Conservation (phyloP, 2,797 vertebrate genomes). For the Thalassophryne amazonica region DNA sequence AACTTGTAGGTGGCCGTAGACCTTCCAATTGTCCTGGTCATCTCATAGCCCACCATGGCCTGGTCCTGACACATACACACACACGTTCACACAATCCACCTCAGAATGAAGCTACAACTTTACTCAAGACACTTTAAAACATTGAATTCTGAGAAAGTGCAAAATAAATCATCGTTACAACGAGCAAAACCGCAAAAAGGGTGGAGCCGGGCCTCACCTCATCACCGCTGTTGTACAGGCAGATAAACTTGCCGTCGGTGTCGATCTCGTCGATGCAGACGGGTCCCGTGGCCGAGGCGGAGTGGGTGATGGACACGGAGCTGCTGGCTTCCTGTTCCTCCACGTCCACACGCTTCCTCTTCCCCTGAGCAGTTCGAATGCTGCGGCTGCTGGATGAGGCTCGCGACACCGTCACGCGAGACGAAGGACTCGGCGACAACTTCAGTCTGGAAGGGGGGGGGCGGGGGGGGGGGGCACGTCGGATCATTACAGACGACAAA, state of each 20-base stretch:
- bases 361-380: conserved; percentile 79
- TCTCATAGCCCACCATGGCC: conserved; percentile 88
- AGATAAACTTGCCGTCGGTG: conserved; percentile 89
- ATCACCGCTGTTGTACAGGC: conserved; percentile 83
- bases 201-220: conserved; percentile 69
- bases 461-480: no score
- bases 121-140: no score
- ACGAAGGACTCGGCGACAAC: conserved; percentile 84
- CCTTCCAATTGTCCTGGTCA: conserved; percentile 82
- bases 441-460: conserved; percentile 73
- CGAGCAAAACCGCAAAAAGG: neutral
- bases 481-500: no score
- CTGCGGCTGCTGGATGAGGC: conserved; percentile 85
- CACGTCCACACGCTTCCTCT: conserved; percentile 86
- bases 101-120: no score
- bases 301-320: conserved; percentile 88
- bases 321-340: conserved; percentile 91
- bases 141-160: no score
- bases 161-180: neutral
- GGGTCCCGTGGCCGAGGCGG: conserved; percentile 85
- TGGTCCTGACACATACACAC: conserved; percentile 79
- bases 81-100: neutral
- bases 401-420: conserved; percentile 84
- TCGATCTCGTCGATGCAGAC: conserved; percentile 87
- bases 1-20: conserved; percentile 84